A percentile compares a stretch with the other conserved stretches of the same genome.
phyloP scores from a whole-genome alignment of 2,888 invertebrate genomes.

The Platycnemis pennipes region DNA sequence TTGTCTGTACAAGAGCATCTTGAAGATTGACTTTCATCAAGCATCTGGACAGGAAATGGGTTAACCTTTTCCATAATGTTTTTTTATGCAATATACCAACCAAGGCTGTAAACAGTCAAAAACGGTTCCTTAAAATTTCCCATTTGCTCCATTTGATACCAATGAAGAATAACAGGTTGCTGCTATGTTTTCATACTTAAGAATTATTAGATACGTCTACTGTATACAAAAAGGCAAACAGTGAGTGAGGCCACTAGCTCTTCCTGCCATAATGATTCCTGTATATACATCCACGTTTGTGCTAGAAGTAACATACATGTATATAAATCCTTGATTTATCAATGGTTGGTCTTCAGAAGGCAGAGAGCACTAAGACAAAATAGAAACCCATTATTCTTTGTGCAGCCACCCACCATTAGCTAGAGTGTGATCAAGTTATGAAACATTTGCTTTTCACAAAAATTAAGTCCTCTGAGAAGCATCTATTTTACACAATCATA shows the following conservation, averaged over 20 bases:
- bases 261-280: constrained; percentile 51
- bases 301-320: not conserved
- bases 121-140: constrained; percentile 46
- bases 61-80: constrained; percentile 45
- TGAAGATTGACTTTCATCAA: constrained; percentile 51
- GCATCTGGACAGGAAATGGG: constrained; percentile 66
- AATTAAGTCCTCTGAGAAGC: constrained; percentile 62
- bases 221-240: constrained; percentile 69
- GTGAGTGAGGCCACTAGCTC: constrained; percentile 69
- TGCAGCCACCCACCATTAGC: constrained; percentile 66
- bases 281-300: constrained; percentile 25
- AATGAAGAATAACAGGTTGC: constrained; percentile 67
- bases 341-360: constrained; percentile 41
- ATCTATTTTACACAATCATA: constrained; percentile 65
- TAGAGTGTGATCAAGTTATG: constrained; percentile 61
- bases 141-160: constrained; percentile 57
- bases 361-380: constrained; percentile 67
- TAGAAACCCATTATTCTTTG: constrained; percentile 62
- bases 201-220: constrained; percentile 52
- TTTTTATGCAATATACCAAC: constrained; percentile 64
- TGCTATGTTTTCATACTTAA: constrained; percentile 63
- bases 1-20: constrained; percentile 66
- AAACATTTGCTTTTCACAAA: constrained; percentile 61
- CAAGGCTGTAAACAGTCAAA: constrained; percentile 21
- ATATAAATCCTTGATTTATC: constrained; percentile 6